A percentile compares a stretch with the other conserved stretches of the same genome.
Evolutionary conservation across 2,888 invertebrate genomes (phyloP).

Genomic region (Pandemis corylana): DNA sequence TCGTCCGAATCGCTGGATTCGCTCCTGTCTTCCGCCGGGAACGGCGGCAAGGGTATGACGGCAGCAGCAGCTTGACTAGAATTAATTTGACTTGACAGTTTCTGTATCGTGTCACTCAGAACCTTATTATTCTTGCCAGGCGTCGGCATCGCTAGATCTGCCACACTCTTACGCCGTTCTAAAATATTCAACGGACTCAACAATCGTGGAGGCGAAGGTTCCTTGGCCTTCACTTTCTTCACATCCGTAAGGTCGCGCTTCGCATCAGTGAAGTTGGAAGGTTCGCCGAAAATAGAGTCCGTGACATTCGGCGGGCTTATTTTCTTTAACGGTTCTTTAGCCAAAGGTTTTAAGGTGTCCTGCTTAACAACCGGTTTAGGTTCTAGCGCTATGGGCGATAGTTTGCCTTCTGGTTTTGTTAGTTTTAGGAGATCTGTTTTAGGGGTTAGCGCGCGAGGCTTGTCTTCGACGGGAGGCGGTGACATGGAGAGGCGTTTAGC

Average conservation of each 20-base stretch:
- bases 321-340: conserved; percentile 66
- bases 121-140: conserved; percentile 85
- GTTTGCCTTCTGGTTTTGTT: conserved; percentile 48
- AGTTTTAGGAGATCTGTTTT: conserved; percentile 64
- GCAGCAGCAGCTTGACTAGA: conserved; percentile 68
- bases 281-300: conserved; percentile 75
- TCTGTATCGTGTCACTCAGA: conserved; percentile 86
- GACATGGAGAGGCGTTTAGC: conserved; percentile 82
- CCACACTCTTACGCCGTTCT: conserved; percentile 75
- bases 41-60: conserved; percentile 66
- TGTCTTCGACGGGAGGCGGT: conserved; percentile 68
- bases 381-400: conserved; percentile 53
- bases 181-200: conserved; percentile 73
- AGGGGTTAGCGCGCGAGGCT: conserved; percentile 60
- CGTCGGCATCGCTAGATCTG: conserved; percentile 68
- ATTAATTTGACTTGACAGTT: conserved; percentile 83
- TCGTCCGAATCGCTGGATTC: conserved; percentile 81
- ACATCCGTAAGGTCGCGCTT: conserved; percentile 68
- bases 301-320: conserved; percentile 57
- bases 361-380: conserved; percentile 53
- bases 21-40: conserved; percentile 71
- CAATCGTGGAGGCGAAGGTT: conserved; percentile 65
- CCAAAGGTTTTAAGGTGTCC: conserved; percentile 55
- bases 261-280: conserved; percentile 66
- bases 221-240: conserved; percentile 71